phyloP scores from a whole-genome alignment of 1,140 invertebrate species.

The Drosophila repleta region DNA sequence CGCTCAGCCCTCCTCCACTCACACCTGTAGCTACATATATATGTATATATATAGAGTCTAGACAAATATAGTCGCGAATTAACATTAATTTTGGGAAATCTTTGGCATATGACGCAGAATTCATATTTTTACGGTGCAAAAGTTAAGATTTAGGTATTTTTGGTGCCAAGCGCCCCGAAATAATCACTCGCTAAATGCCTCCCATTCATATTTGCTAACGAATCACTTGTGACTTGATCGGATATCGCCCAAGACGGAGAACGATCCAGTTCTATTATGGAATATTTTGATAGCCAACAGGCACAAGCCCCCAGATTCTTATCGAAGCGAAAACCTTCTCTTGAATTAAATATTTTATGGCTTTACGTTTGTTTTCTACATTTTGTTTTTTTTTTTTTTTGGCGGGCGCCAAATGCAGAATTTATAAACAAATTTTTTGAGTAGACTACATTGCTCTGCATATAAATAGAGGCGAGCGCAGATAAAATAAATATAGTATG shows the following conservation, averaged over 20 bases:
- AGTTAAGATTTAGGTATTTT: slow-evolving; percentile 28
- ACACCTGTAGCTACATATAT: neutral
- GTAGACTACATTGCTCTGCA: slow-evolving; percentile 30
- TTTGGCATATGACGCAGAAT: slow-evolving; percentile 61
- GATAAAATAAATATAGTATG: slow-evolving; percentile 12
- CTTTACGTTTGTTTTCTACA: neutral
- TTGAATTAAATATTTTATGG: slow-evolving; percentile 11
- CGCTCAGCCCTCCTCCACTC: slow-evolving; percentile 3
- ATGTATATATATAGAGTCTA: slow-evolving; percentile 32
- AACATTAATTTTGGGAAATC: slow-evolving; percentile 59
- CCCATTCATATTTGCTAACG: slow-evolving; percentile 56
- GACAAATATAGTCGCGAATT: slow-evolving; percentile 56
- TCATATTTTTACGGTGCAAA: slow-evolving; percentile 49
- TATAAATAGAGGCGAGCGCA: slow-evolving; percentile 39
- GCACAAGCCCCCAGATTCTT: slow-evolving; percentile 21
- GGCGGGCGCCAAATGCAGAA: slow-evolving; percentile 13
- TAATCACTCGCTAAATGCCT: slow-evolving; percentile 74
- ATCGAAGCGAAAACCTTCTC: slow-evolving; percentile 10
- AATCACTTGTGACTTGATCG: slow-evolving; percentile 61
- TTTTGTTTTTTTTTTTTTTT: slow-evolving; percentile 5
- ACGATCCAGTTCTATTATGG: slow-evolving; percentile 8
- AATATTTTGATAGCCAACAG: slow-evolving; percentile 27
- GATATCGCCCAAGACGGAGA: slow-evolving; percentile 2
- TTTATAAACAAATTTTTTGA: slow-evolving; percentile 39
- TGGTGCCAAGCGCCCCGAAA: slow-evolving; percentile 54